Base-by-base conservation (phyloP, 2,888 invertebrate species). In the Strigamia maritima region DNA sequence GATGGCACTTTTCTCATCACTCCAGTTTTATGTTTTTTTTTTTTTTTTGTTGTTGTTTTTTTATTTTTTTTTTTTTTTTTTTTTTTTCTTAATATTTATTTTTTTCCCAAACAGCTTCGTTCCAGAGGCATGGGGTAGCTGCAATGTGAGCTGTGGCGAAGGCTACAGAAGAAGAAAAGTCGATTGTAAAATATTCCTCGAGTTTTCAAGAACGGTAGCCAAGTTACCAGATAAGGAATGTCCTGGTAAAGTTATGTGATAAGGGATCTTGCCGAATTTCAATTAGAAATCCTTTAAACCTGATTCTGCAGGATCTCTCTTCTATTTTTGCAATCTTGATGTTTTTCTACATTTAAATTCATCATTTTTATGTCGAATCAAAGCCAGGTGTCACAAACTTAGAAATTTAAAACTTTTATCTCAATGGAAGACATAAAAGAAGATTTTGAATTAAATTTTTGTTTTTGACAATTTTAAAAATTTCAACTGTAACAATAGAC, bases 181-280 rank as follows among this genome's bases (percentile, higher is more conserved):
- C n/a, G 91, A 93, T 83, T 98, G 98, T 88, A 95, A 94, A 88
- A 96, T 97, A 83, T 96, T 94, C 87, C 88, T 97, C 81, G 95
- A 95, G 86, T 96, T 95, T 86, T 94, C 95, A 80, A 90, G 92
- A 82, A 95, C 95, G 0, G 92, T 94, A 78, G 94, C 94, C 6
- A 93, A 92, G 82, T 88, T 97, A 12, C 94, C 95, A 0, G 95
- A 97, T 84, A 90, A 90, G 78, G 92, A 95, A 84, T 97, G 97
- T 85, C 90, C 92, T 83, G 95, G 95, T 84, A 81, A 81, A 75
- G 22, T 24, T 14, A 70, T 70, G 70, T 74, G 14, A 16, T 28
- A 19, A 16, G 19, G 31, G n/a, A 16, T 24, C 22, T 6, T 24
- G 14, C 35, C 26, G 7, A 28, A 74, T 74, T 14, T n/a, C 74